Base-by-base conservation (phyloP, 2,888 invertebrate species). In the Atrina japonica region DNA sequence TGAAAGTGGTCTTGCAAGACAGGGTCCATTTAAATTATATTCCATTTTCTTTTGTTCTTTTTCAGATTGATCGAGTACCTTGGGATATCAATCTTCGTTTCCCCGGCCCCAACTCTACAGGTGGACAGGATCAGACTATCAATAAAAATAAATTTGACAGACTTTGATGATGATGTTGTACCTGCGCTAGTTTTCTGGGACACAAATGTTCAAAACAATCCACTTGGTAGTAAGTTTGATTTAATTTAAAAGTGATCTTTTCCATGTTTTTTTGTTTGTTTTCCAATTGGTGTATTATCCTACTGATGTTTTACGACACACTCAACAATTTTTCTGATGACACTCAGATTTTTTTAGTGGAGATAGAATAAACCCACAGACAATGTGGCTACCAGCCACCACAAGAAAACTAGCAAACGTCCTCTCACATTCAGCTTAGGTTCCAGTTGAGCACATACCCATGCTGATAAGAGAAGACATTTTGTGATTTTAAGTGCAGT, bases 171-270 rank as follows among this genome's bases (percentile, higher is more conserved):
- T 23, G 40, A 49, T 18, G 60, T 50, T 50, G 50, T 66, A 9
- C 71, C 66, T 2, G 71, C 58, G 14, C 49, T 71, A 14, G 41
- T 65, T 14, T 14, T 58, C n/a, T 71, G 71, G 71, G 43, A 61
- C 25, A 56, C 45, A 1, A 21, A 27, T 40, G 47, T 35, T 18
- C 41, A 25, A 18, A 53, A 53, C 29, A n/a, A 29, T 25, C 29
- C 29, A 3, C n/a, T 30, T 9, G 21, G 35, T 40, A 9, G 56
- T 56, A 40, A 11, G 53, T 5, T 43, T 43, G 1, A 43, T 2
- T 43, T 43, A 14, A 43, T 43, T 43, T n/a, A 43, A n/a, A 0
- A 43, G 2, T 3, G 18, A n/a, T 1, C 18, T n/a, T 43, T 43
- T 43, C 1, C 5, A 35, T 35, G 35, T 35, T 35, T 35, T 7